Evolutionary conservation across 2,113 vertebrate genomes (phyloP).

Genomic region (Gobiocypris rarus): DNA sequence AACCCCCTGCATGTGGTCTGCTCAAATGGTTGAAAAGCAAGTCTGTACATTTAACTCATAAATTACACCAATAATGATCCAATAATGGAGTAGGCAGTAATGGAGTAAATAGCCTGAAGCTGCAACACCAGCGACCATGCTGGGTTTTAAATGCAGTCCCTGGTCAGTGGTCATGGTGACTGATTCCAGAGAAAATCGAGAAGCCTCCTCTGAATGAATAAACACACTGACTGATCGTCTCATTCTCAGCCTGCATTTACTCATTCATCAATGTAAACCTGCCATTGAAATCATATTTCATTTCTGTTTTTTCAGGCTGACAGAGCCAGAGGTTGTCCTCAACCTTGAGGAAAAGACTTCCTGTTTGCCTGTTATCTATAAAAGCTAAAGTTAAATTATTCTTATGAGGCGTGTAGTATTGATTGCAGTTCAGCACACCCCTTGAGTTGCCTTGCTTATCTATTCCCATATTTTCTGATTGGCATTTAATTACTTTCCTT

Average conservation of each 20-base stretch:
- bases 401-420: slow-evolving; percentile 41
- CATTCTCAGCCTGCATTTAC: slow-evolving; percentile 37
- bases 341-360: slow-evolving; percentile 8
- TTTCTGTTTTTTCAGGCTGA: slow-evolving; percentile 11
- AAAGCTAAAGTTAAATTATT: slow-evolving; percentile 46
- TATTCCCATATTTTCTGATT: slow-evolving; percentile 47
- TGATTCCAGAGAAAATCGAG: slow-evolving; percentile 15
- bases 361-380: slow-evolving; percentile 41
- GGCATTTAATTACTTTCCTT: slow-evolving; percentile 54
- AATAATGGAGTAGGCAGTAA: slow-evolving; percentile 34
- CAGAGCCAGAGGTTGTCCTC: slow-evolving; percentile 39
- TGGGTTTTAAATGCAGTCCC: slow-evolving; percentile 32
- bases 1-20: background rate
- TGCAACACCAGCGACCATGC: slow-evolving; percentile 18
- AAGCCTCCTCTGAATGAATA: slow-evolving; percentile 50
- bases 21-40: background rate
- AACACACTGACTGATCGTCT: slow-evolving; percentile 49
- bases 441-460: slow-evolving; percentile 47
- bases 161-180: slow-evolving; percentile 34
- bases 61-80: slow-evolving; percentile 34
- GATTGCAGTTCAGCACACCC: slow-evolving; percentile 37
- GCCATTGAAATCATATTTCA: slow-evolving; percentile 38
- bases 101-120: slow-evolving; percentile 33
- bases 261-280: slow-evolving; percentile 50
- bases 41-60: slow-evolving; percentile 29